Conservation (phyloP, 2,888 invertebrate species). For the Eupithecia insigniata region DNA sequence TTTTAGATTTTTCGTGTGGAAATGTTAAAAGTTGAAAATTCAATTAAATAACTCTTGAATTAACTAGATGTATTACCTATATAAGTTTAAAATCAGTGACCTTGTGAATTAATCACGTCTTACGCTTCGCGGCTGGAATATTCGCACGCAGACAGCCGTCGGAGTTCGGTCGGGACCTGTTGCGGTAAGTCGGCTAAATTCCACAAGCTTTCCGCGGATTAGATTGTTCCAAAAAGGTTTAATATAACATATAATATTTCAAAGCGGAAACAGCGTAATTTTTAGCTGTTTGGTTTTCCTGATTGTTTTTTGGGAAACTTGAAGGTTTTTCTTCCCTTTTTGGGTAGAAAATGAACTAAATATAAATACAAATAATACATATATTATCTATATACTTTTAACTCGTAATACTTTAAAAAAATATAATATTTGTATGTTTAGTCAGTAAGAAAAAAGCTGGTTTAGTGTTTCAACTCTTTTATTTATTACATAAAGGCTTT, state of each 20-base stretch:
- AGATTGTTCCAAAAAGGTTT: background rate
- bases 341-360: too few relatives aligned
- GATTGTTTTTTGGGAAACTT: background rate
- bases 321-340: background rate
- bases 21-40: background rate
- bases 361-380: too few relatives aligned
- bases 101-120: too few relatives aligned
- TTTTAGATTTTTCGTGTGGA: background rate
- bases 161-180: background rate
- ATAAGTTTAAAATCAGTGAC: background rate
- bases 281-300: background rate
- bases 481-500: too few relatives aligned
- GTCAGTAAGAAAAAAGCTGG: too few relatives aligned
- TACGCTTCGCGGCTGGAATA: too few relatives aligned
- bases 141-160: too few relatives aligned
- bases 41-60: too few relatives aligned
- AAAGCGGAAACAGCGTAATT: background rate
- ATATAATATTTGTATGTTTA: background rate
- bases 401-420: background rate
- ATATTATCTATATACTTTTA: too few relatives aligned
- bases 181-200: background rate
- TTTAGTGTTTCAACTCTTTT: too few relatives aligned
- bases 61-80: too few relatives aligned
- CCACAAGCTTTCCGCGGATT: background rate
- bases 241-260: background rate